These are phyloP conservation scores for Slavum lentiscoides DNA, from an alignment of 2,888 invertebrate genomes.

Conservation along the genomic window DNA sequence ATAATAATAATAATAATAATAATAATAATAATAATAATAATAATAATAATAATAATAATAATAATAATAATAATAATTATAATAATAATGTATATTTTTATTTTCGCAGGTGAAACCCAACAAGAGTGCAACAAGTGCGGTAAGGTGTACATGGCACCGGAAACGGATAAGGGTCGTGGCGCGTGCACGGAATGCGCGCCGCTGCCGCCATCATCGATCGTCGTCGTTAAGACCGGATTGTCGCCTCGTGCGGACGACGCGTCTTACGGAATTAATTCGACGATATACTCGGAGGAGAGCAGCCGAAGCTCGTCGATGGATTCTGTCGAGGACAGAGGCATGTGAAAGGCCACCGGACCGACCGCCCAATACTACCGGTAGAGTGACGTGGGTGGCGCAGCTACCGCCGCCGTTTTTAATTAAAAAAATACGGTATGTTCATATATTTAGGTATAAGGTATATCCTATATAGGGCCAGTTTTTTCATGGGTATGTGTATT, in stretches of 20 bases:
- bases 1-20: too few species aligned
- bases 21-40: too few species aligned
- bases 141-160: constrained; percentile 63
- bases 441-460: not conserved
- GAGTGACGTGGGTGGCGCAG: constrained; percentile 7
- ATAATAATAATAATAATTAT: too few species aligned
- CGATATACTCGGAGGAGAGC: constrained; percentile 22
- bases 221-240: not conserved
- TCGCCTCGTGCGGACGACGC: constrained; percentile 2
- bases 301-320: constrained; percentile 38
- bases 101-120: constrained; percentile 64
- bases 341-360: not conserved
- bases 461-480: not conserved
- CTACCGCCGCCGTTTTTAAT: constrained; percentile 4
- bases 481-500: too few species aligned
- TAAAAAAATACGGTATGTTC: not conserved
- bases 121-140: constrained; percentile 67
- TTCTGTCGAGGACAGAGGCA: constrained; percentile 15
- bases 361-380: too few species aligned
- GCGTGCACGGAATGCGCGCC: constrained; percentile 42
- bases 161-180: constrained; percentile 49
- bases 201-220: not conserved
- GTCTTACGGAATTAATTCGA: constrained; percentile 23
- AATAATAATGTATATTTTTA: too few species aligned
- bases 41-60: too few species aligned